phyloP scores from a whole-genome alignment of 2,888 invertebrate genomes.

The Liopterus haemorrhoidalis region DNA sequence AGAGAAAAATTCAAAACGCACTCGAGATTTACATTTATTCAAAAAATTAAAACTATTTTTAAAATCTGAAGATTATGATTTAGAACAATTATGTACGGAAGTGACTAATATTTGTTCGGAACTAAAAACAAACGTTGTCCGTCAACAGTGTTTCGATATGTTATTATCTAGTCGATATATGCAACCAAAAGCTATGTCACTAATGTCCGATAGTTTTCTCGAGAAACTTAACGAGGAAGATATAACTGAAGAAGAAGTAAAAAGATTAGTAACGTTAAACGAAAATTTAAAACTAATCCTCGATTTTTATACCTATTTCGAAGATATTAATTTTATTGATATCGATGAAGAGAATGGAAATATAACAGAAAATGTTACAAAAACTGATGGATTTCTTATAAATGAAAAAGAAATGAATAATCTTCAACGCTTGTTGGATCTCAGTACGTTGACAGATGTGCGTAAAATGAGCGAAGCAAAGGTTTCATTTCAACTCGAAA shows the following conservation, averaged over 20 bases:
- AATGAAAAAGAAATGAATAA: constrained; percentile 56
- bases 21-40: constrained; percentile 80
- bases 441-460: constrained; percentile 46
- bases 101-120: constrained; percentile 54
- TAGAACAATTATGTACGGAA: constrained; percentile 51
- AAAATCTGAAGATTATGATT: constrained; percentile 51
- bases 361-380: constrained; percentile 24
- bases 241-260: constrained; percentile 34
- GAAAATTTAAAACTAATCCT: constrained; percentile 38
- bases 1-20: constrained; percentile 79
- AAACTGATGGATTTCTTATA: constrained; percentile 37
- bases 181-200: constrained; percentile 55
- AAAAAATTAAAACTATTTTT: constrained; percentile 66
- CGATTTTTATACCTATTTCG: constrained; percentile 37
- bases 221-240: constrained; percentile 40
- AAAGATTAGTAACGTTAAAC: constrained; percentile 36
- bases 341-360: constrained; percentile 37
- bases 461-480: constrained; percentile 45
- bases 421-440: constrained; percentile 57
- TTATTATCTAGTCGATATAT: constrained; percentile 60
- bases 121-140: constrained; percentile 65
- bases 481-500: constrained; percentile 55
- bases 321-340: constrained; percentile 22
- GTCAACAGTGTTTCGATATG: constrained; percentile 66
- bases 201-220: constrained; percentile 47